phyloP scores from a whole-genome alignment of 2,113 vertebrate genomes.

The Colistium nudipinnis region DNA sequence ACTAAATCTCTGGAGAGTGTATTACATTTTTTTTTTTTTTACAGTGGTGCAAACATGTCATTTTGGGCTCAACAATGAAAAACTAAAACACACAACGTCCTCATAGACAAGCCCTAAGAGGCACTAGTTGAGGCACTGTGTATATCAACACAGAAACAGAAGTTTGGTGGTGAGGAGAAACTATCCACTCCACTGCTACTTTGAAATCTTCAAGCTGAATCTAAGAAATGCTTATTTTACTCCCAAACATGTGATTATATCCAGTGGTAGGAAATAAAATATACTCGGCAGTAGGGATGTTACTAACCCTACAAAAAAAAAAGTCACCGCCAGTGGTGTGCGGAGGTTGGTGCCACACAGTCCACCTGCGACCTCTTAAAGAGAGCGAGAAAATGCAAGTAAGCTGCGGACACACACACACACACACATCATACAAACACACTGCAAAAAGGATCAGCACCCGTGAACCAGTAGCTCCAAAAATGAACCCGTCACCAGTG shows the following conservation, averaged over 20 bases:
- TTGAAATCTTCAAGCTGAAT: slow-evolving; percentile 27
- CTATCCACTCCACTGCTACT: slow-evolving; percentile 43
- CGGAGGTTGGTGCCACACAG: neutral
- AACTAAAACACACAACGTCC: too few relatives aligned
- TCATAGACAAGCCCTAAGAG: too few relatives aligned
- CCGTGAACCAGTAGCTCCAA: slow-evolving; percentile 15
- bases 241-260: slow-evolving; percentile 1
- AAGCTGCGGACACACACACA: slow-evolving; percentile 21
- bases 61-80: too few relatives aligned
- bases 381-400: slow-evolving; percentile 9
- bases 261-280: slow-evolving; percentile 5
- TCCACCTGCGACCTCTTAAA: slow-evolving; percentile 6
- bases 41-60: too few relatives aligned
- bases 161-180: slow-evolving; percentile 19
- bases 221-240: neutral
- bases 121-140: too few relatives aligned
- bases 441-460: neutral
- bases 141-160: neutral
- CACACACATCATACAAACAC: slow-evolving; percentile 6
- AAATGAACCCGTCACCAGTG: too few relatives aligned
- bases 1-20: too few relatives aligned
- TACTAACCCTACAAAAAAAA: neutral
- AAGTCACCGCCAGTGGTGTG: neutral
- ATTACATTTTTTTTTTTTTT: too few relatives aligned
- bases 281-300: neutral